Evolutionary conservation across 2,113 vertebrate genomes (phyloP).

Genomic region (Chelonoidis abingdonii): DNA sequence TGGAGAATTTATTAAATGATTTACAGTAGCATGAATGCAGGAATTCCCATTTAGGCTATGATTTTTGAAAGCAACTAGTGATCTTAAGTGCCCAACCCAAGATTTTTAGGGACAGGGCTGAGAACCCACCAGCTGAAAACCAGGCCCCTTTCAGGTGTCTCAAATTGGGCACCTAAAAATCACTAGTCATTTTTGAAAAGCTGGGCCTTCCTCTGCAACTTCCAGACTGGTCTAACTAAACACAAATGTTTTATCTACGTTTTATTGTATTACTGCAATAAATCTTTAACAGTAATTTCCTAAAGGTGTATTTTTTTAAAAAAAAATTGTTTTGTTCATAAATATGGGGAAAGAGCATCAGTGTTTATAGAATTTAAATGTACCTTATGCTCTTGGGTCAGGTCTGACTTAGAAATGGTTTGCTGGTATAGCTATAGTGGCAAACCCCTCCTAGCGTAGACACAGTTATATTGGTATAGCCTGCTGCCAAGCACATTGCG

Average conservation of each 20-base stretch:
- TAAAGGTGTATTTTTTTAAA: slow-evolving; percentile 38
- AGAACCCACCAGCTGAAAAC: neutral
- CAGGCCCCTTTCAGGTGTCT: neutral
- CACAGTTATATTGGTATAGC: neutral
- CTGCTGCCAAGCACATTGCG: neutral
- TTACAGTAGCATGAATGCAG: neutral
- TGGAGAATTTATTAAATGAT: neutral
- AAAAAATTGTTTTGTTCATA: neutral
- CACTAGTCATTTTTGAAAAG: neutral
- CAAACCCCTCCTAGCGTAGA: neutral
- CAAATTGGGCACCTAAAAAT: fast-evolving
- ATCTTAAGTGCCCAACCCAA: neutral
- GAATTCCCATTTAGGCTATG: neutral
- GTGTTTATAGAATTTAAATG: neutral
- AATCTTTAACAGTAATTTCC: slow-evolving; percentile 76
- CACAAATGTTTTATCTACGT: slow-evolving; percentile 60
- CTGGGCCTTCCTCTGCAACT: slow-evolving; percentile 11
- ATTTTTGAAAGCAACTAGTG: fast-evolving
- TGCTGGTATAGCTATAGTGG: neutral
- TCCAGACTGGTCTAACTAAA: slow-evolving; percentile 58
- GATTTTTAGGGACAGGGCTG: neutral
- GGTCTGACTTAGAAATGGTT: neutral
- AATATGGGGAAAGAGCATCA: neutral
- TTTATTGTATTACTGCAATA: slow-evolving; percentile 83
- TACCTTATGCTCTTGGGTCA: neutral